Evolutionary conservation across 2,888 invertebrate genomes (phyloP).

Genomic region (Lamellibrachia satsuma): DNA sequence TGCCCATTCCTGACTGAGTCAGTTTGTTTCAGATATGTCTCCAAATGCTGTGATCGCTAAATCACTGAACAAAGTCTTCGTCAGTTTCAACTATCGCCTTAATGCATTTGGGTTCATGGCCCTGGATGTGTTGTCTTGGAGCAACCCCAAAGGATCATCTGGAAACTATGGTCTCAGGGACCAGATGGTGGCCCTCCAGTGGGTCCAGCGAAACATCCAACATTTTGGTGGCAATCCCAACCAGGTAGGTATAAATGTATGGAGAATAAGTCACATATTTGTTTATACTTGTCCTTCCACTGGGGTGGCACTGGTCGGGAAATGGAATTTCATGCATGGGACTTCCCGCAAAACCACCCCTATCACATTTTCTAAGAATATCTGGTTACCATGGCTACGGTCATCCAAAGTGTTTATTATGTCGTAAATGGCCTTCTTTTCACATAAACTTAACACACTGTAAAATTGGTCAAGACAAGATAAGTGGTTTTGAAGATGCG

Average conservation of each 20-base stretch:
- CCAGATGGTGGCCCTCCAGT: conserved; percentile 38
- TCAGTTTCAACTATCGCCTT: conserved; percentile 85
- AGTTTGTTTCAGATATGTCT: conserved; percentile 39
- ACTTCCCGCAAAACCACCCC: too few relatives aligned
- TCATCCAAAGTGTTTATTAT: too few relatives aligned
- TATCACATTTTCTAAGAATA: too few relatives aligned
- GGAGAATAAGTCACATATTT: too few relatives aligned
- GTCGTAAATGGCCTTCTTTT: too few relatives aligned
- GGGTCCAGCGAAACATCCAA: conserved; percentile 40
- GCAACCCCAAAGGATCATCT: conserved; percentile 25
- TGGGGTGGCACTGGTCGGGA: too few relatives aligned
- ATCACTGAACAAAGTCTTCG: conserved; percentile 83
- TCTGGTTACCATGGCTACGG: too few relatives aligned
- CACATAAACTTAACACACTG: too few relatives aligned
- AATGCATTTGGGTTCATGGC: conserved; percentile 81
- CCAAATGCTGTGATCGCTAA: conserved; percentile 82
- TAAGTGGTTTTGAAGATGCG: too few relatives aligned
- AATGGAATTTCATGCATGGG: too few relatives aligned
- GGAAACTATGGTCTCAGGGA: conserved; percentile 43
- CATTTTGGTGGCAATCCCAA: conserved; percentile 39
- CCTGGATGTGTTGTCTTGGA: conserved; percentile 45
- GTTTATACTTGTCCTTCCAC: too few relatives aligned
- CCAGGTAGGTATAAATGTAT: conserved; percentile 29
- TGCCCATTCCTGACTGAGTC: neutral
- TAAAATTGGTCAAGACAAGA: too few relatives aligned